Conservation (phyloP, 2,113 vertebrate species). For the Egretta garzetta region DNA sequence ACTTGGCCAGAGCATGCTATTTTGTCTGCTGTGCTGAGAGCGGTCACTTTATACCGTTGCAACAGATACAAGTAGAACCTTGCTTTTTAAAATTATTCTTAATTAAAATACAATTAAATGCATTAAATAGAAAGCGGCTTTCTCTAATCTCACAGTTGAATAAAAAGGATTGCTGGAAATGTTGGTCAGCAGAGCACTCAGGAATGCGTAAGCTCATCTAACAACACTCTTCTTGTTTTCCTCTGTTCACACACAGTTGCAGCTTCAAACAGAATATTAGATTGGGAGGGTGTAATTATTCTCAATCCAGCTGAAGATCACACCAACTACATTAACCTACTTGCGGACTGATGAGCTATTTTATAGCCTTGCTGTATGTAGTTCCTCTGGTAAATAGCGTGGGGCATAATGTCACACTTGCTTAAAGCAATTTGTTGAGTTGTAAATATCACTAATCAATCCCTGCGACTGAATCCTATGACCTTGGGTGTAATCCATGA, state of each 20-base stretch:
- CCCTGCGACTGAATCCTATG: slow-evolving; percentile 4
- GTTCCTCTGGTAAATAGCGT: background rate
- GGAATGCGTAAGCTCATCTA: background rate
- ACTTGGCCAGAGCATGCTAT: background rate
- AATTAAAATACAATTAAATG: background rate
- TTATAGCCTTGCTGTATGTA: background rate
- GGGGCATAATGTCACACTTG: slow-evolving; percentile 26
- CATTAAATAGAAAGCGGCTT: background rate
- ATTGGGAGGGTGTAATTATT: background rate
- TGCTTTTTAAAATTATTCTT: background rate
- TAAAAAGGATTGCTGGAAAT: background rate
- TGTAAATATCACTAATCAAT: slow-evolving; percentile 60
- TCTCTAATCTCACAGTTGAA: background rate
- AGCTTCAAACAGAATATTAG: rapidly evolving
- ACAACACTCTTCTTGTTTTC: background rate
- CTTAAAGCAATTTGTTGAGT: slow-evolving; percentile 39
- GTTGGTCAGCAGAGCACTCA: background rate
- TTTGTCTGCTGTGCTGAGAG: background rate
- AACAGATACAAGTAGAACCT: background rate
- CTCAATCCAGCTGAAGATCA: background rate
- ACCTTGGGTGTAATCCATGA: slow-evolving; percentile 27
- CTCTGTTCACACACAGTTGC: background rate
- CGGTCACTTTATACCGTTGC: background rate
- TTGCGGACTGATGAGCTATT: background rate
- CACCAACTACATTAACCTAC: background rate